Evolutionary conservation across 2,888 invertebrate genomes (phyloP).

Genomic region (Archips xylosteana): DNA sequence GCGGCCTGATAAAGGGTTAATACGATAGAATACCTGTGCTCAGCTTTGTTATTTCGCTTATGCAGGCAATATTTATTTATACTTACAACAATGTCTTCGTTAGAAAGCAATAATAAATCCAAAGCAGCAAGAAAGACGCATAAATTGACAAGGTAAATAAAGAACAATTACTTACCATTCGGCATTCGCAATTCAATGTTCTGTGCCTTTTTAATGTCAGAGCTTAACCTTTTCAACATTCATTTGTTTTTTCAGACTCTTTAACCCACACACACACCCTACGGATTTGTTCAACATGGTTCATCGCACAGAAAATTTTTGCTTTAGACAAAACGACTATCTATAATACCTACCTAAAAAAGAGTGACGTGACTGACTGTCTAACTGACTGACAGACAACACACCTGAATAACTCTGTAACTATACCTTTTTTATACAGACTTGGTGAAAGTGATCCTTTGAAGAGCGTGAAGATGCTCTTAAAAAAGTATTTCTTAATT

Average conservation of each 20-base stretch:
- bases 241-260: background rate
- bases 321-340: no score
- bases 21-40: no score
- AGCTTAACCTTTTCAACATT: background rate
- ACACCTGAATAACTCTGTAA: no score
- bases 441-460: no score
- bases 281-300: background rate
- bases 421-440: no score
- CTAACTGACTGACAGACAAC: no score
- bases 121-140: slow-evolving; percentile 8
- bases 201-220: background rate
- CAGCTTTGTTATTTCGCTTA: background rate
- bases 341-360: no score
- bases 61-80: background rate
- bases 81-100: slow-evolving; percentile 31
- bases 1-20: no score
- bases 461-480: no score
- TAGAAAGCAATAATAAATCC: slow-evolving; percentile 17
- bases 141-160: slow-evolving; percentile 14
- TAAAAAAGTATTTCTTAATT: no score
- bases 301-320: no score
- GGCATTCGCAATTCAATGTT: background rate
- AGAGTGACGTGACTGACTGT: no score
- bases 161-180: slow-evolving; percentile 19
- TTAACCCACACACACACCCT: background rate